These are phyloP conservation scores for Pseudocheirus occidentalis DNA, from an alignment of 2,797 vertebrate genomes.

Conservation along the genomic window DNA sequence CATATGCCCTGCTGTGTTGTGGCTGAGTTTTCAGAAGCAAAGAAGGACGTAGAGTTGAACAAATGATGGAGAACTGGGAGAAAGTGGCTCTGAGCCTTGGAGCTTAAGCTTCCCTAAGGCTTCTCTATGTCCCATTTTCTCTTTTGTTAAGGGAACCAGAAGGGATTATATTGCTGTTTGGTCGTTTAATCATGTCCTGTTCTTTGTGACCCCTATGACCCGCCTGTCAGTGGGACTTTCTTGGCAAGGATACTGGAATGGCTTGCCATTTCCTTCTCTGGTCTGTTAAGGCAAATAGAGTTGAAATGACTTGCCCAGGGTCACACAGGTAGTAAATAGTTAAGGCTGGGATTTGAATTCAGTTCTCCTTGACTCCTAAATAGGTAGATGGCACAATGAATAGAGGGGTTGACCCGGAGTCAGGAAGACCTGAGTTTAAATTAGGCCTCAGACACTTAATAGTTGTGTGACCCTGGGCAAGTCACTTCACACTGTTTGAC, in stretches of 20 bases:
- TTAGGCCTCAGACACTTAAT: background rate
- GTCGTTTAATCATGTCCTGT: background rate
- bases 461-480: background rate
- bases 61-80: background rate
- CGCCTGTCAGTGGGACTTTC: background rate
- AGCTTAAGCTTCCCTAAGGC: no score
- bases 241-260: background rate
- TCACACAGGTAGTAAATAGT: background rate
- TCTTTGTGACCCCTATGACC: background rate
- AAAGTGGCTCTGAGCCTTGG: background rate
- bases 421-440: background rate
- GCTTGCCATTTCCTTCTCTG: background rate
- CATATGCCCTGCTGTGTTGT: background rate
- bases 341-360: background rate
- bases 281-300: background rate
- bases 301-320: background rate
- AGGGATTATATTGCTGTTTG: background rate
- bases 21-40: background rate
- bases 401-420: background rate
- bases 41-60: background rate
- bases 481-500: background rate
- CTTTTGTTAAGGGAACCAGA: background rate
- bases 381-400: no score
- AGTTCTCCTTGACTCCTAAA: background rate
- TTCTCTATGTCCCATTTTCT: background rate